A percentile compares a stretch with the other conserved stretches of the same genome.
Conservation (phyloP, 2,888 invertebrate genomes). For the Melanotus villosus region DNA sequence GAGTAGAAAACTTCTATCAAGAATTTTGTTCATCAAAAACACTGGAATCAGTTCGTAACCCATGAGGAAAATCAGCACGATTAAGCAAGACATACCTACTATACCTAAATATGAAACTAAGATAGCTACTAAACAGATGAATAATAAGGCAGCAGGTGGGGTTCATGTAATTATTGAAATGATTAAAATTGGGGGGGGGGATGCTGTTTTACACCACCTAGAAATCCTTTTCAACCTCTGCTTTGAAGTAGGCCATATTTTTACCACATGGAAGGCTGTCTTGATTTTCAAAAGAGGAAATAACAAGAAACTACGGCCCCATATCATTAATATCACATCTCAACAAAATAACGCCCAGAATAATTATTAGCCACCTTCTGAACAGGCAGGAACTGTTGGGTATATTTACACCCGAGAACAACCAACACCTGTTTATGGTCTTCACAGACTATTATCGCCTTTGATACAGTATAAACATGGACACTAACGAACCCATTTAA, state of each 20-base stretch:
- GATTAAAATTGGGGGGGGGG: not conserved
- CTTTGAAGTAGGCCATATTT: not conserved
- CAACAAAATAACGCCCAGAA: not conserved
- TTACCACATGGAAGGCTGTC: not conserved
- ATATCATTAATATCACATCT: constrained; percentile 6
- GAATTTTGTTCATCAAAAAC: not conserved
- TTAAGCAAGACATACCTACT: not conserved
- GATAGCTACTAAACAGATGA: not conserved
- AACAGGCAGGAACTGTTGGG: not conserved
- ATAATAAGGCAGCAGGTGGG: no score
- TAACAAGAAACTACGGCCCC: not conserved
- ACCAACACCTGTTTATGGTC: not conserved
- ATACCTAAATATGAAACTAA: not conserved
- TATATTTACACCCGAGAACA: not conserved
- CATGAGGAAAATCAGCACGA: not conserved
- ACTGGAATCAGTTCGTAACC: not conserved
- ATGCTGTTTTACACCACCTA: not conserved
- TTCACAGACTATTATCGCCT: not conserved
- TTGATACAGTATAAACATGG: no score
- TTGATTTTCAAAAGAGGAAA: not conserved
- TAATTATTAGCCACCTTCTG: not conserved
- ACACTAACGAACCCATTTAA: no score
- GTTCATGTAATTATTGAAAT: not conserved
- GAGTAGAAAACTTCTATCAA: not conserved
- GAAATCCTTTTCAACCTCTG: not conserved